phyloP scores from a whole-genome alignment of 2,113 vertebrate genomes.

The Myrmecophaga tridactyla region DNA sequence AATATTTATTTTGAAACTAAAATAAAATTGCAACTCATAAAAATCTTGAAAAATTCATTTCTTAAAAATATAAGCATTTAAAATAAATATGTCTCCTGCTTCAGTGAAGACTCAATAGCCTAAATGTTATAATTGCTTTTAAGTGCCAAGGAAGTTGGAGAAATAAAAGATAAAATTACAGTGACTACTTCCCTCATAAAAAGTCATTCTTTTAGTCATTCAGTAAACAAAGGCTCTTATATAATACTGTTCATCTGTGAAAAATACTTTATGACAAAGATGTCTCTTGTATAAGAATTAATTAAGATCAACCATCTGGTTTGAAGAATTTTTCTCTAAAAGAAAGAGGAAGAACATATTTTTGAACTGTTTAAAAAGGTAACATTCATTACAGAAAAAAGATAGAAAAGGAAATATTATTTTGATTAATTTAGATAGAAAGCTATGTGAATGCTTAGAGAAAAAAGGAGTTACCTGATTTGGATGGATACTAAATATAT shows the following conservation, averaged over 20 bases:
- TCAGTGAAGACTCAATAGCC: conserved; percentile 77
- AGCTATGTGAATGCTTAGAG: not conserved
- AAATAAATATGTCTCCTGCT: conserved; percentile 71
- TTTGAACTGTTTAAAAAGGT: conserved; percentile 22
- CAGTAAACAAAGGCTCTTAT: conserved; percentile 79
- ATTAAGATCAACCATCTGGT: conserved; percentile 83
- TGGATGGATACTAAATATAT: conserved; percentile 14
- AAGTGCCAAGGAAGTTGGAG: conserved; percentile 81
- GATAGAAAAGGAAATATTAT: conserved; percentile 13
- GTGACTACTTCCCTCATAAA: conserved; percentile 70
- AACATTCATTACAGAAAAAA: conserved; percentile 41
- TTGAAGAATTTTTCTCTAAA: conserved; percentile 60
- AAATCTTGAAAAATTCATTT: conserved; percentile 73
- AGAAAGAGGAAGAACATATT: conserved; percentile 3
- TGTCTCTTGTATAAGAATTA: conserved; percentile 81
- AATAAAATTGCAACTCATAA: conserved; percentile 64
- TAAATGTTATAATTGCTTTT: conserved; percentile 80
- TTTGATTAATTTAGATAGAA: conserved; percentile 27
- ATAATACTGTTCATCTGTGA: conserved; percentile 81
- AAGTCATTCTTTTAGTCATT: conserved; percentile 79
- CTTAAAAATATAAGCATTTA: conserved; percentile 72
- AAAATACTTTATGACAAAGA: conserved; percentile 78
- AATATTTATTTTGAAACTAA: conserved; percentile 72
- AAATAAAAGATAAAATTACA: conserved; percentile 82
- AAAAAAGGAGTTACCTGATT: not conserved